Evolutionary conservation across 92 coral and sea anemone genomes (phyloP).

Genomic region (Blastomussa wellsi): DNA sequence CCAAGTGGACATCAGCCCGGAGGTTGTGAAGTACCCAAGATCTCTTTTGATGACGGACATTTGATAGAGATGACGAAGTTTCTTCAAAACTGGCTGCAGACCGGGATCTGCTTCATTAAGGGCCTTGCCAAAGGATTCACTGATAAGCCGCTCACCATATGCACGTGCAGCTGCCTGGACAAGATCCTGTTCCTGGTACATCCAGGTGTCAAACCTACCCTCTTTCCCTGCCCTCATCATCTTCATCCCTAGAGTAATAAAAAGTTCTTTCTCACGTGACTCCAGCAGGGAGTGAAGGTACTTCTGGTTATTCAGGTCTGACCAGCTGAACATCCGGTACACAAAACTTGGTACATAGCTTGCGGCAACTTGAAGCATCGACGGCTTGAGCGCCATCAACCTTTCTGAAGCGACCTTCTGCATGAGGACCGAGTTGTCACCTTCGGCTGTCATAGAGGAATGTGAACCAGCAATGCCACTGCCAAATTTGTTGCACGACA

Average conservation of each 20-base stretch:
- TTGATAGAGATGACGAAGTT: conserved; percentile 72
- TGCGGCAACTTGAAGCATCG: conserved; percentile 57
- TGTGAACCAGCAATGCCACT: conserved; percentile 79
- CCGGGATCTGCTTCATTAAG: conserved; percentile 59
- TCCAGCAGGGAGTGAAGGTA: conserved; percentile 67
- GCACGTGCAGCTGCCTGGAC: conserved; percentile 85
- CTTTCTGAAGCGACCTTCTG: conserved; percentile 84
- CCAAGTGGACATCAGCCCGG: conserved; percentile 58
- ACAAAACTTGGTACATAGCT: conserved; percentile 55
- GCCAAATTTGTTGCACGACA: conserved; percentile 83
- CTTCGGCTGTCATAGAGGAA: conserved; percentile 90
- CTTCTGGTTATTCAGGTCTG: conserved; percentile 57
- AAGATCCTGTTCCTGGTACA: conserved; percentile 74
- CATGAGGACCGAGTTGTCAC: conserved; percentile 91
- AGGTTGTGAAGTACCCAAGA: conserved; percentile 70
- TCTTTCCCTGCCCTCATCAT: conserved; percentile 76
- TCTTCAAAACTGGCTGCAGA: conserved; percentile 65
- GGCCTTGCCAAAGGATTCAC: conserved; percentile 69
- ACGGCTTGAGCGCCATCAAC: conserved; percentile 70
- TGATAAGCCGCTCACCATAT: conserved; percentile 77
- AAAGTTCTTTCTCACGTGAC: conserved; percentile 69
- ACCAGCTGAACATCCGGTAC: conserved; percentile 55
- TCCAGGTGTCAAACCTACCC: conserved; percentile 81
- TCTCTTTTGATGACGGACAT: conserved; percentile 61
- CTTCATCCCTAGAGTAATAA: conserved; percentile 71